phyloP scores from a whole-genome alignment of 2,888 invertebrate genomes.

The Liodrosophila aerea region DNA sequence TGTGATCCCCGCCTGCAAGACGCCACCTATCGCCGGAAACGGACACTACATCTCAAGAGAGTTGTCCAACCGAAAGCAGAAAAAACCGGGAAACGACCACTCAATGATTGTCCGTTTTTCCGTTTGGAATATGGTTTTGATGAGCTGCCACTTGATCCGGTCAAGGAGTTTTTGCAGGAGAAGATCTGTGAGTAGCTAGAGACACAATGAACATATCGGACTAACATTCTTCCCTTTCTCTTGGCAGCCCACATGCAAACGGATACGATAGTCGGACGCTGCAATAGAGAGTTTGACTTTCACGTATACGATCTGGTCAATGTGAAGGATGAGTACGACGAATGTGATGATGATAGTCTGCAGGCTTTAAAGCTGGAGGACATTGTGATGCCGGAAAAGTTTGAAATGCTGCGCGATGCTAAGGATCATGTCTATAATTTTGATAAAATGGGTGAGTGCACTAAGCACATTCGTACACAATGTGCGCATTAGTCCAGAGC shows the following conservation, averaged over 20 bases:
- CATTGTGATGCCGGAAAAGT: constrained; percentile 77
- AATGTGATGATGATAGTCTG: constrained; percentile 64
- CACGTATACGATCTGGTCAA: constrained; percentile 69
- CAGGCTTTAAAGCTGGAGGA: constrained; percentile 62
- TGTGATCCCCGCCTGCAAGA: constrained; percentile 65
- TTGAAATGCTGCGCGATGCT: constrained; percentile 75
- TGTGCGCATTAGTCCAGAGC: constrained; percentile 50
- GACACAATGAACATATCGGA: background rate
- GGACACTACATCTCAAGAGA: constrained; percentile 28
- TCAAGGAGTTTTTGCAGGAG: constrained; percentile 74
- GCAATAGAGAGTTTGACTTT: constrained; percentile 79
- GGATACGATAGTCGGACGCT: constrained; percentile 74
- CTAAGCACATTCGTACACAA: constrained; percentile 42
- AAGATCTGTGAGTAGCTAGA: constrained; percentile 70
- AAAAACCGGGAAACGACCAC: constrained; percentile 58
- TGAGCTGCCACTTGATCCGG: constrained; percentile 82
- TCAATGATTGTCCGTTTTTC: constrained; percentile 81
- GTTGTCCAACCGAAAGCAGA: constrained; percentile 9
- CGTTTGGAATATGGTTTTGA: constrained; percentile 76
- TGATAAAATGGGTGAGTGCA: constrained; percentile 62
- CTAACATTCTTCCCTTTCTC: background rate
- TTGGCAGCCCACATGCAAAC: constrained; percentile 80
- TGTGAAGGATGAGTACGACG: constrained; percentile 53
- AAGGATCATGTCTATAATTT: constrained; percentile 77
- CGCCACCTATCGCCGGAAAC: constrained; percentile 33